Percentiles rank a stretch among this genome's conserved stretches.
phyloP scores from a whole-genome alignment of 2,888 invertebrate species.

The Ophion ventricosus region DNA sequence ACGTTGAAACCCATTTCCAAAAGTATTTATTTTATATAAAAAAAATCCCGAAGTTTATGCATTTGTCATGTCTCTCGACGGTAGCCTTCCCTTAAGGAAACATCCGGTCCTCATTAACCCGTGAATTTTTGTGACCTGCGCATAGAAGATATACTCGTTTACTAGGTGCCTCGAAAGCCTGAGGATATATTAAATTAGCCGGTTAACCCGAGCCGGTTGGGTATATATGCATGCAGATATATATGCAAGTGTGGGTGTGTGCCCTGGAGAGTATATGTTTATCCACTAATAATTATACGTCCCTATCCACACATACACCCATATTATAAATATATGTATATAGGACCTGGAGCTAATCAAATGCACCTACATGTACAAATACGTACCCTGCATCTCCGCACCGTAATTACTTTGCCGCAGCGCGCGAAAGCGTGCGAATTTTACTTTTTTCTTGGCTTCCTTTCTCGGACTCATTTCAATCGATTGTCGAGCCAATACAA shows the following conservation, averaged over 20 bases:
- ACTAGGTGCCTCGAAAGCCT: conserved; percentile 39
- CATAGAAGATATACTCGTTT: conserved; percentile 34
- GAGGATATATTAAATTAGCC: conserved; percentile 67
- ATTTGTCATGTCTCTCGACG: too few relatives aligned
- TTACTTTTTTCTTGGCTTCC: conserved; percentile 2
- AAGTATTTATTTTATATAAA: too few relatives aligned
- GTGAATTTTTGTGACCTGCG: background rate
- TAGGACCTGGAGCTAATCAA: conserved; percentile 15
- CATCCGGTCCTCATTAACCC: background rate
- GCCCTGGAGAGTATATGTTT: too few relatives aligned
- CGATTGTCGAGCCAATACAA: conserved; percentile 3
- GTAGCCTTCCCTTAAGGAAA: background rate
- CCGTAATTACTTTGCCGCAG: conserved; percentile 56
- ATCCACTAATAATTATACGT: too few relatives aligned
- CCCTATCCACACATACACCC: background rate
- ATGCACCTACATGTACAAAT: background rate
- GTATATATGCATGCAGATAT: background rate
- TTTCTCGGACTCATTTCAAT: background rate
- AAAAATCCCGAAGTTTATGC: too few relatives aligned
- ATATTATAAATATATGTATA: background rate
- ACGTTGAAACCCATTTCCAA: too few relatives aligned
- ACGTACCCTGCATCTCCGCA: background rate
- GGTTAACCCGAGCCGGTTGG: conserved; percentile 58
- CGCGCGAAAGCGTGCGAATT: background rate
- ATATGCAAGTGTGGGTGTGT: background rate